These are phyloP conservation scores for Percina caprodes DNA, from an alignment of 2,113 vertebrate species.

Conservation along the genomic window DNA sequence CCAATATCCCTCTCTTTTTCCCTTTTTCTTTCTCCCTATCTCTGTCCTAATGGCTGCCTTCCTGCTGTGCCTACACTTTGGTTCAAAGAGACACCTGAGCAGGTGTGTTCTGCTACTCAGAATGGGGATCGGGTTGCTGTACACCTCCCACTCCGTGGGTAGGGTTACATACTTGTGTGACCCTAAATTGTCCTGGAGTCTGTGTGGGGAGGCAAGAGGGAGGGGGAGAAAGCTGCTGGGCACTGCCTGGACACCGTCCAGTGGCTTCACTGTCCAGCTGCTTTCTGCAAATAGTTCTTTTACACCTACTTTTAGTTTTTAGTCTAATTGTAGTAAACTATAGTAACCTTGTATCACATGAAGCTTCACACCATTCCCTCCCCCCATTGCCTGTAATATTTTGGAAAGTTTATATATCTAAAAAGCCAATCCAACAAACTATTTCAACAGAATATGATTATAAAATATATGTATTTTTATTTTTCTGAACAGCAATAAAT, in stretches of 20 bases:
- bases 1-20: not conserved
- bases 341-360: too few species aligned
- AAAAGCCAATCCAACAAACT: not conserved
- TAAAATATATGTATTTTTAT: conserved; percentile 15
- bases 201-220: not conserved
- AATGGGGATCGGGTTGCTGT: conserved; percentile 74
- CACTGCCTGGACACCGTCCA: conserved; percentile 2
- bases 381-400: not conserved
- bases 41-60: conserved; percentile 6
- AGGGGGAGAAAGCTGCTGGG: not conserved
- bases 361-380: too few species aligned
- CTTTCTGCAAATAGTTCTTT: not conserved
- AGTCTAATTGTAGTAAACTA: too few species aligned
- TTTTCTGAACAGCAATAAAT: conserved; percentile 4
- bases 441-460: not conserved
- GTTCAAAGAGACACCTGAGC: conserved; percentile 79
- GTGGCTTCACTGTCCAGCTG: conserved; percentile 31
- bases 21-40: not conserved
- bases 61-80: conserved; percentile 19
- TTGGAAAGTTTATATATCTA: not conserved
- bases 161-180: conserved; percentile 65
- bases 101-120: conserved; percentile 53
- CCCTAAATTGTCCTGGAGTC: conserved; percentile 10
- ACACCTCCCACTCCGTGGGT: conserved; percentile 60
- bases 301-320: too few species aligned